phyloP scores from a whole-genome alignment of 2,113 vertebrate genomes.

The Tachycineta bicolor region DNA sequence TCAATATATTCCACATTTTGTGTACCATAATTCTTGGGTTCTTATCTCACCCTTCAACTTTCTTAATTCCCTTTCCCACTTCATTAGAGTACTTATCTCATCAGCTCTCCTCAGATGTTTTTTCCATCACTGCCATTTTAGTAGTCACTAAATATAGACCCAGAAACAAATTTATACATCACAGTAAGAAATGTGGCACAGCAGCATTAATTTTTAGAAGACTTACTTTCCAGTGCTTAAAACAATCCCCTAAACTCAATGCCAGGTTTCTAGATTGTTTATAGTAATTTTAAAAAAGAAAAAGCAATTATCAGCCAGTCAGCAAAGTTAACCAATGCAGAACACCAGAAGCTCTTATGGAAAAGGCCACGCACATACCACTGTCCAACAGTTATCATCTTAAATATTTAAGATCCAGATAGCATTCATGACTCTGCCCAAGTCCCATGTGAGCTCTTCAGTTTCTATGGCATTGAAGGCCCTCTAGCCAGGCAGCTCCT shows the following conservation, averaged over 20 bases:
- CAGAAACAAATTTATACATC: background rate
- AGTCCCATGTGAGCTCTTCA: background rate
- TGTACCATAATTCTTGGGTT: background rate
- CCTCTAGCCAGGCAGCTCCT: background rate
- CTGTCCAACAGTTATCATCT: background rate
- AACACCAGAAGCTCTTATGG: background rate
- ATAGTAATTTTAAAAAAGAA: background rate
- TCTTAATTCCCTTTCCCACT: background rate
- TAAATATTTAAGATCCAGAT: background rate
- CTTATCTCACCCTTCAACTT: background rate
- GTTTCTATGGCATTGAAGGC: background rate
- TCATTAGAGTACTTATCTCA: background rate
- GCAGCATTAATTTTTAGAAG: background rate
- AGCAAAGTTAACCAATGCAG: background rate
- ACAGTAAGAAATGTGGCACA: background rate
- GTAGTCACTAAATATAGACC: background rate
- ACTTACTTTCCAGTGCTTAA: background rate
- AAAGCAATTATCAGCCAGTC: background rate
- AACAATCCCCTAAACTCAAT: background rate
- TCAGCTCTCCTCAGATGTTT: background rate
- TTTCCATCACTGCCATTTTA: background rate
- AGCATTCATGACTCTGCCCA: background rate
- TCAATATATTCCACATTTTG: background rate
- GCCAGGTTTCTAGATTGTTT: background rate
- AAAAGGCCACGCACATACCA: background rate